Conservation (phyloP, 2,797 vertebrate species). For the Scolopax rusticola region DNA sequence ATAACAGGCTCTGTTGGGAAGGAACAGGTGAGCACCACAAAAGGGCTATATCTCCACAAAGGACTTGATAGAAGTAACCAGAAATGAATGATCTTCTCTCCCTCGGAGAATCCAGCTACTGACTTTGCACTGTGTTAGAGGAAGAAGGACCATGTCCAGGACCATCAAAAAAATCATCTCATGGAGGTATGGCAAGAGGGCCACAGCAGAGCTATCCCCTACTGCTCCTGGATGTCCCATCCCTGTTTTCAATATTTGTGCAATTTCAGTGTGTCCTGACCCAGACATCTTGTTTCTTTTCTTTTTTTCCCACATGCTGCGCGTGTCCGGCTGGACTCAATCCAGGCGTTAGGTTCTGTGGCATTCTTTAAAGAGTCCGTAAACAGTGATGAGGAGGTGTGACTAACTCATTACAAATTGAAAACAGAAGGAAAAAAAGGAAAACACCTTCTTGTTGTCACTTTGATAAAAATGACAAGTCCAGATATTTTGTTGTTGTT, state of each 20-base stretch:
- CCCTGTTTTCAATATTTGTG: not conserved
- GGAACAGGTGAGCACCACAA: fast-evolving
- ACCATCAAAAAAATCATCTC: not conserved
- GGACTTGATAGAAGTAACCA: not conserved
- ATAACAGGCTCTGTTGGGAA: not conserved
- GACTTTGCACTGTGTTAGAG: not conserved
- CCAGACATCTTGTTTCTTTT: not conserved
- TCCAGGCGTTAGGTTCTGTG: not conserved
- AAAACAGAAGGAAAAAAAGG: not conserved
- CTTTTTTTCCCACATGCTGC: not conserved
- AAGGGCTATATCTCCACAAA: not conserved
- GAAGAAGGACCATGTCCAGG: not conserved
- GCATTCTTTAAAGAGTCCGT: not conserved
- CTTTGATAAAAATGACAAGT: constrained; percentile 48
- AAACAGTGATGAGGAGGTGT: constrained; percentile 3
- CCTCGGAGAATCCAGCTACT: not conserved
- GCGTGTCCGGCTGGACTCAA: not conserved
- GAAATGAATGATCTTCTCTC: not conserved
- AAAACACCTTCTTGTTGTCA: constrained; percentile 29
- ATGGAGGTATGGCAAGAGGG: not conserved
- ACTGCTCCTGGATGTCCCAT: not conserved
- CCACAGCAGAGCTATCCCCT: not conserved
- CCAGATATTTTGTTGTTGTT: constrained; percentile 24
- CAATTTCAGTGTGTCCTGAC: not conserved
- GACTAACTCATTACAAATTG: constrained; percentile 37